A percentile compares a stretch with the other conserved stretches of the same genome.
Evolutionary conservation across 1,140 invertebrate species (phyloP).

Genomic region (Trypoxylus dichotomus): DNA sequence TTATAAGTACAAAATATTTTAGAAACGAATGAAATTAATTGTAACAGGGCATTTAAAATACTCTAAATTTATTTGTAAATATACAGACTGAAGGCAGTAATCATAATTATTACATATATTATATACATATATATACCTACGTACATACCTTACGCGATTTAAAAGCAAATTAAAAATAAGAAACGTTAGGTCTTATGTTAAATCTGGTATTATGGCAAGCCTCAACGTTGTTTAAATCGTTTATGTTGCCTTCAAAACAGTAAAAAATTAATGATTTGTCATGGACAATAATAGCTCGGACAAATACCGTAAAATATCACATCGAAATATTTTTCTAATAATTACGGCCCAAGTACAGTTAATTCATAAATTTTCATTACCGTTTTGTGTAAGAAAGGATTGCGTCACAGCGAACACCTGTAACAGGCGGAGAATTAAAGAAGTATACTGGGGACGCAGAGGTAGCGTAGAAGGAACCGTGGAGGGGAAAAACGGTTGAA

Average conservation of each 20-base stretch:
- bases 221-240: not conserved
- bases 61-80: too few species aligned
- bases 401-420: constrained; percentile 15
- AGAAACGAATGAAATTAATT: too few species aligned
- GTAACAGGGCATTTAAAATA: too few species aligned
- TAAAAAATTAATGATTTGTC: not conserved
- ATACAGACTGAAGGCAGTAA: too few species aligned
- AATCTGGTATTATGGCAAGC: not conserved
- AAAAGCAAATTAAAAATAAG: too few species aligned
- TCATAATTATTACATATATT: too few species aligned
- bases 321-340: constrained; percentile 4
- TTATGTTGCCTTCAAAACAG: not conserved
- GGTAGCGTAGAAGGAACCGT: not conserved
- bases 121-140: too few species aligned
- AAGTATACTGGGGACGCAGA: not conserved
- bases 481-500: constrained; percentile 11
- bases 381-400: not conserved
- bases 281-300: not conserved
- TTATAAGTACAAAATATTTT: too few species aligned
- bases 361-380: constrained; percentile 22
- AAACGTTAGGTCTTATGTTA: not conserved
- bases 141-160: too few species aligned
- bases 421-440: not conserved
- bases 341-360: constrained; percentile 1
- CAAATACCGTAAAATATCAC: constrained; percentile 11